These are phyloP conservation scores for Actinemys pallida DNA, from an alignment of 2,113 vertebrate species.

Conservation along the genomic window DNA sequence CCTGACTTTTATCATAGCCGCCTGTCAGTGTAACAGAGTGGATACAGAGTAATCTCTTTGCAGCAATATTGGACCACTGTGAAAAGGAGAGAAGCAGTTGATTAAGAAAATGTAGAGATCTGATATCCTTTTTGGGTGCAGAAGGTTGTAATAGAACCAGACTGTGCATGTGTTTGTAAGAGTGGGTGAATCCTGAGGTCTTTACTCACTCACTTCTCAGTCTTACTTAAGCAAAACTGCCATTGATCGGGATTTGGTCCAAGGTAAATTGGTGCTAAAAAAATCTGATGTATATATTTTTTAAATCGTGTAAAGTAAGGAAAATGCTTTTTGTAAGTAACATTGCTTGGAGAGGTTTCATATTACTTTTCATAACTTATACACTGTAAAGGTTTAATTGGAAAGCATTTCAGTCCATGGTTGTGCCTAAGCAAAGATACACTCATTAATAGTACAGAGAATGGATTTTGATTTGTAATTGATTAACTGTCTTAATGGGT, in stretches of 20 bases:
- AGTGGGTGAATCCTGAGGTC: background rate
- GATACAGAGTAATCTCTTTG: background rate
- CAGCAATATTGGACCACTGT: background rate
- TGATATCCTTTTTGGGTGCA: constrained; percentile 10
- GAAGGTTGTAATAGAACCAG: background rate
- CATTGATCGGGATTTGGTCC: background rate
- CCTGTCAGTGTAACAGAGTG: background rate
- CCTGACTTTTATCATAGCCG: background rate
- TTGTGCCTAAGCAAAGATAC: constrained; percentile 25
- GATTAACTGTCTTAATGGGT: constrained; percentile 73
- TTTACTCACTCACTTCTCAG: background rate
- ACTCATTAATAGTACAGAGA: constrained; percentile 55
- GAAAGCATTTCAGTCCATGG: background rate
- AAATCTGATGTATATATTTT: background rate
- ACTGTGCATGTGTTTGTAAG: background rate
- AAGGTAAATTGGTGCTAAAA: background rate
- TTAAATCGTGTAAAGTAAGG: background rate
- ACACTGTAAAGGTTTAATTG: background rate
- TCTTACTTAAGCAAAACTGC: background rate
- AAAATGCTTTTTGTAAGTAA: background rate
- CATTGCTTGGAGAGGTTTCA: background rate
- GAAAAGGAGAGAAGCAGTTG: background rate
- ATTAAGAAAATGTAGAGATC: background rate
- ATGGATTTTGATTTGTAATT: constrained; percentile 74
- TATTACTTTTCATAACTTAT: background rate